Percentiles rank a stretch among this genome's conserved stretches.
Evolutionary conservation across 2,113 vertebrate genomes (phyloP).

Genomic region (Brienomyrus brachyistius): DNA sequence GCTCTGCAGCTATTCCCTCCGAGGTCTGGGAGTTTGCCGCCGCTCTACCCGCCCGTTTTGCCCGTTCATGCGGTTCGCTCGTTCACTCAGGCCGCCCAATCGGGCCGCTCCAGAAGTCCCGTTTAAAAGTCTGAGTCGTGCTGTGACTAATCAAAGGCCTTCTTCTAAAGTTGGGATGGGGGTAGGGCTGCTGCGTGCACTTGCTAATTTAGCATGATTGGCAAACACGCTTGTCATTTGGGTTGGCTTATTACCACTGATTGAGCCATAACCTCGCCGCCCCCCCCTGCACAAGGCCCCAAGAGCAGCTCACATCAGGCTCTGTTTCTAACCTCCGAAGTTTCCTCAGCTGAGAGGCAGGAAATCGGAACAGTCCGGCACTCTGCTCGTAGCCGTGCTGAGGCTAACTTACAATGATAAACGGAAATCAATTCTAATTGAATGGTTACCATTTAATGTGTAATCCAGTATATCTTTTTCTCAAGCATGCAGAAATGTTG

Average conservation of each 20-base stretch:
- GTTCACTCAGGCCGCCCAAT: background rate
- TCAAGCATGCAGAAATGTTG: slow-evolving; percentile 10
- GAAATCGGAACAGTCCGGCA: background rate
- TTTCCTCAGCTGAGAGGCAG: background rate
- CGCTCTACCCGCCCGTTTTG: background rate
- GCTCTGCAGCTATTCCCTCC: background rate
- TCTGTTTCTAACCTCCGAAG: background rate
- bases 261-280: background rate
- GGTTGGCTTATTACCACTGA: slow-evolving; percentile 3
- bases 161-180: background rate
- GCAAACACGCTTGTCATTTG: slow-evolving; percentile 14
- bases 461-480: slow-evolving; percentile 11
- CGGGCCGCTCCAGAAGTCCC: background rate
- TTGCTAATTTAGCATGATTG: slow-evolving; percentile 10
- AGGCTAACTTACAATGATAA: slow-evolving; percentile 1
- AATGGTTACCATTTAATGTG: slow-evolving; percentile 7
- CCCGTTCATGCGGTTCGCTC: background rate
- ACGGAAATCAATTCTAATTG: slow-evolving; percentile 12
- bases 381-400: background rate
- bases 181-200: background rate
- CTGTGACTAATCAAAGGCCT: background rate
- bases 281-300: background rate
- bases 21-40: background rate
- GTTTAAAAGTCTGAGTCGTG: background rate
- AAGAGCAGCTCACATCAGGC: background rate